These are phyloP conservation scores for Tetragonisca angustula DNA, from an alignment of 2,888 invertebrate species.

Conservation along the genomic window DNA sequence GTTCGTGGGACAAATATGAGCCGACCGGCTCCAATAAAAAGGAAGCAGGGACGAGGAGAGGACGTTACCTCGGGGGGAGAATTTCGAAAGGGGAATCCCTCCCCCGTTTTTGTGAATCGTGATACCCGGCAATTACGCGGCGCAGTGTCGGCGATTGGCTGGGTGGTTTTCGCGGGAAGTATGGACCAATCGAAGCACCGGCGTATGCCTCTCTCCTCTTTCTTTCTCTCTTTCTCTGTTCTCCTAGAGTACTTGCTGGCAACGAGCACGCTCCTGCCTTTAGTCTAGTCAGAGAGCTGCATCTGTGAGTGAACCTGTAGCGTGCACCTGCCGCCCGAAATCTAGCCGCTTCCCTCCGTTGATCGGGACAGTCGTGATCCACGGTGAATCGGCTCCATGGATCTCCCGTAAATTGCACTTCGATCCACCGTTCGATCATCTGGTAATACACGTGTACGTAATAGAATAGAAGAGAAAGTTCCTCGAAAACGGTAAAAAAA, in stretches of 20 bases:
- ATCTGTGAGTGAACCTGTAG: constrained; percentile 73
- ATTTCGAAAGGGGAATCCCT: constrained; percentile 64
- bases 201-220: constrained; percentile 45
- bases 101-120: constrained; percentile 68
- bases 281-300: constrained; percentile 78
- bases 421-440: neutral
- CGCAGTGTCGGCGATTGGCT: constrained; percentile 71
- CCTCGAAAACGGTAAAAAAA: neutral
- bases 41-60: constrained; percentile 1
- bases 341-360: constrained; percentile 2
- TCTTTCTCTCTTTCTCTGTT: constrained; percentile 57
- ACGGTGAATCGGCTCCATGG: neutral
- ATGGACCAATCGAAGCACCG: constrained; percentile 71
- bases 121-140: constrained; percentile 74
- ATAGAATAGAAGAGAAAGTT: constrained; percentile 1
- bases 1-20: constrained; percentile 24
- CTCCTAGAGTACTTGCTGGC: constrained; percentile 70
- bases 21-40: constrained; percentile 19
- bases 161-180: constrained; percentile 77
- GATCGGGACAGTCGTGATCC: neutral
- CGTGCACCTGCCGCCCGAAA: constrained; percentile 56
- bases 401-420: constrained; percentile 7
- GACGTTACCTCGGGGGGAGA: constrained; percentile 41
- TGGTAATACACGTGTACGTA: neutral
- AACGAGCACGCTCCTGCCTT: constrained; percentile 70